phyloP scores from a whole-genome alignment of 2,888 invertebrate genomes.

The Dasysyrphus albostriatus region DNA sequence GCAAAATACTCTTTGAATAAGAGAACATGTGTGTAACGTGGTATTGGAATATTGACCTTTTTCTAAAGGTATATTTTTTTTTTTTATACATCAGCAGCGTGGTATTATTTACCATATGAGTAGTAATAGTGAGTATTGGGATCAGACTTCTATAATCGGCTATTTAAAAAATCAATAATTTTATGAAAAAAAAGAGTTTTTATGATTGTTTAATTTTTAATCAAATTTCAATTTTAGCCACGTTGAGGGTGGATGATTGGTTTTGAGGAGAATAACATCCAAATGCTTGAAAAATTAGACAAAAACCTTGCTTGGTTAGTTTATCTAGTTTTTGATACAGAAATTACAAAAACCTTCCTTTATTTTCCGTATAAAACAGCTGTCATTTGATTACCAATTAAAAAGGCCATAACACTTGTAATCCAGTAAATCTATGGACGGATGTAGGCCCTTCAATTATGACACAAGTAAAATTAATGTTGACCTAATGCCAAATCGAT shows the following conservation, averaged over 20 bases:
- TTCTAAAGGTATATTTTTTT: slow-evolving; percentile 26
- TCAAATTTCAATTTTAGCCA: background rate
- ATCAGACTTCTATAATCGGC: slow-evolving; percentile 52
- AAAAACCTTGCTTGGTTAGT: too few species aligned
- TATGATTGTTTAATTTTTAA: background rate
- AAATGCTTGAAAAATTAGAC: too few species aligned
- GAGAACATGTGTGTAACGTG: slow-evolving; percentile 44
- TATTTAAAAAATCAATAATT: slow-evolving; percentile 67
- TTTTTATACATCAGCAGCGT: background rate
- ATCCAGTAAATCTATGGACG: too few species aligned
- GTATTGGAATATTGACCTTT: slow-evolving; percentile 56
- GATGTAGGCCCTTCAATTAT: too few species aligned
- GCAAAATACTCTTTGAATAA: slow-evolving; percentile 43
- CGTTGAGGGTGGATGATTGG: background rate
- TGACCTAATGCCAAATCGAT: background rate
- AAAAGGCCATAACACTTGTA: too few species aligned
- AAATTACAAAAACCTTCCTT: too few species aligned
- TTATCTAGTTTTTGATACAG: too few species aligned
- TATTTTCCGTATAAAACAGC: too few species aligned
- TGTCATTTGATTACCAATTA: too few species aligned
- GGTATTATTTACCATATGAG: background rate
- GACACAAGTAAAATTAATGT: background rate
- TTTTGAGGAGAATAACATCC: too few species aligned
- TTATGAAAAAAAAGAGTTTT: slow-evolving; percentile 25
- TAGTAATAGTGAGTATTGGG: background rate